These are phyloP conservation scores for Marmota flaviventris DNA, from an alignment of 2,113 vertebrate species.

Conservation along the genomic window DNA sequence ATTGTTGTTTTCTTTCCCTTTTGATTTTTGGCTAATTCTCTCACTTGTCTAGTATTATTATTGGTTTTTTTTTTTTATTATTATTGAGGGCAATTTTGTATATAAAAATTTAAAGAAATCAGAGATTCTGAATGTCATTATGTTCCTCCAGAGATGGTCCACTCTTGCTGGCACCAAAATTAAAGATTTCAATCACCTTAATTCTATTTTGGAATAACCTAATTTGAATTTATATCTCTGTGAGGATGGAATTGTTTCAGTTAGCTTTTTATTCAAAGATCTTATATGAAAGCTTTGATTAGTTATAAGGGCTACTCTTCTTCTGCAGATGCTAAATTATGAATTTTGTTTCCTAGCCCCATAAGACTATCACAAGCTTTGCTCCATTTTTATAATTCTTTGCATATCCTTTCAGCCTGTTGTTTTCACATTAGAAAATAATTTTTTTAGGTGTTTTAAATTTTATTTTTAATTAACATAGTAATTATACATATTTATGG, in stretches of 20 bases:
- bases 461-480: too few relatives aligned
- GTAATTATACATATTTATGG: too few relatives aligned
- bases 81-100: background rate
- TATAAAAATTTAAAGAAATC: background rate
- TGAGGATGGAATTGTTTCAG: background rate
- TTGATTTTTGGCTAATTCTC: background rate
- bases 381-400: background rate
- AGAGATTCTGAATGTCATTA: background rate
- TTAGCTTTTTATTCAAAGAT: background rate
- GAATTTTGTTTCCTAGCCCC: background rate
- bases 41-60: background rate
- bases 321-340: background rate
- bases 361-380: background rate
- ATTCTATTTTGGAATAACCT: background rate
- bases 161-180: conserved; percentile 1
- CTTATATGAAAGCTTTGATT: background rate
- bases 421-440: background rate
- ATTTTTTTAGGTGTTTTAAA: too few relatives aligned
- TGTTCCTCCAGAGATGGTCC: background rate
- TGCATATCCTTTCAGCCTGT: background rate
- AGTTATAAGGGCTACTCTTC: background rate
- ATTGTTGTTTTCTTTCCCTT: too few relatives aligned
- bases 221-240: background rate
- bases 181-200: background rate
- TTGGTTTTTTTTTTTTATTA: background rate